Percentiles rank a stretch among this genome's conserved stretches.
These are phyloP conservation scores for Drosophila subpulchrella DNA, from an alignment of 1,140 invertebrate species.

Conservation along the genomic window DNA sequence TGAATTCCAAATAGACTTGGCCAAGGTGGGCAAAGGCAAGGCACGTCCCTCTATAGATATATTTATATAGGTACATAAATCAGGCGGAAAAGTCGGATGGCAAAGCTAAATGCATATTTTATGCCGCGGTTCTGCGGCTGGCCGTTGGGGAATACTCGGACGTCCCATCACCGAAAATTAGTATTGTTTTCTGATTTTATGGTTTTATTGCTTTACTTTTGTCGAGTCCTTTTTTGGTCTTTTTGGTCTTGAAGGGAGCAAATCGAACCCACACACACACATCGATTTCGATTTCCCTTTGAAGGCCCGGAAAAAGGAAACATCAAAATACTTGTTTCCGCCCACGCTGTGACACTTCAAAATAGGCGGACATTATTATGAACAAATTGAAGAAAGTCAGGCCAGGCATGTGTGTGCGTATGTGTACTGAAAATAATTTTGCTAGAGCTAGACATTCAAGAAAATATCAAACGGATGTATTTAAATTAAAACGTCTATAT, in stretches of 20 bases:
- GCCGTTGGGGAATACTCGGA: constrained; percentile 20
- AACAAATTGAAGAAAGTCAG: constrained; percentile 73
- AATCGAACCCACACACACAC: constrained; percentile 10
- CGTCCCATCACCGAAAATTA: constrained; percentile 36
- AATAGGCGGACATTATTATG: constrained; percentile 67
- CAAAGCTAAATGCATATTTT: constrained; percentile 42
- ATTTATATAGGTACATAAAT: constrained; percentile 10
- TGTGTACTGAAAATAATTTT: not conserved
- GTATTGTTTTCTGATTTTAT: constrained; percentile 37
- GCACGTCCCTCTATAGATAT: constrained; percentile 16
- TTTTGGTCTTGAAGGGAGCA: not conserved
- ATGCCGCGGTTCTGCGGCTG: constrained; percentile 18
- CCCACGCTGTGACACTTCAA: constrained; percentile 52
- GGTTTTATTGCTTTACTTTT: constrained; percentile 2
- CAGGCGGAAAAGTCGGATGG: constrained; percentile 27
- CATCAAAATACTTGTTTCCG: constrained; percentile 42
- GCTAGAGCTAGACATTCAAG: not conserved
- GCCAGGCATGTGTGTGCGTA: constrained; percentile 13
- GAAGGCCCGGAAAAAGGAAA: constrained; percentile 32
- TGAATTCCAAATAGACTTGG: constrained; percentile 51
- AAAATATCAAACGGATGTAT: too few relatives aligned
- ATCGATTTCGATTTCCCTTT: constrained; percentile 21
- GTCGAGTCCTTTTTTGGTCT: not conserved
- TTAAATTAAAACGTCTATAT: too few relatives aligned
- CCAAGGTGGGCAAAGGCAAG: constrained; percentile 14